Percentiles rank a stretch among this genome's conserved stretches.
phyloP scores from a whole-genome alignment of 2,113 vertebrate species.

The Tiliqua scincoides region DNA sequence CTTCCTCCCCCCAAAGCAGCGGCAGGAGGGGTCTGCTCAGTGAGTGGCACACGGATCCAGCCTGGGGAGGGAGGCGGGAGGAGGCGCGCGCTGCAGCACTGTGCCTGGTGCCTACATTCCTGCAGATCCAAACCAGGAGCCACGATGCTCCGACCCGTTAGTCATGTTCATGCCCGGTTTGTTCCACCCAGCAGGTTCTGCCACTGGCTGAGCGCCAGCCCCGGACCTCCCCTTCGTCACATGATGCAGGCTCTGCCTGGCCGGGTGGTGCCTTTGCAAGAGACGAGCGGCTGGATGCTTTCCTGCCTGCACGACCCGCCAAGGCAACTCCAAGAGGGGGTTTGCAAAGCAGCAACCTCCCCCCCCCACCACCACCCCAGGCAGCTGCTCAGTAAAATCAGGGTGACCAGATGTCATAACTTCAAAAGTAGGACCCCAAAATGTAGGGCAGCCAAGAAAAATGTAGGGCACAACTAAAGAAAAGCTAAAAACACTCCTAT shows the following conservation, averaged over 20 bases:
- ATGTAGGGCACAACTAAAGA: no score
- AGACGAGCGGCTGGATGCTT: not conserved
- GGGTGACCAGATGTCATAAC: no score
- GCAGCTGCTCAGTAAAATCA: rapidly evolving
- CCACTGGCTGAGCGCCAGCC: constrained; percentile 70
- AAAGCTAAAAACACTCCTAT: no score
- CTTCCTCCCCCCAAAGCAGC: constrained; percentile 71
- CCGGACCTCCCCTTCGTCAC: constrained; percentile 73
- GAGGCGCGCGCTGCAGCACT: constrained; percentile 64
- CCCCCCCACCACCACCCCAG: no score
- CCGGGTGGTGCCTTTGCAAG: not conserved
- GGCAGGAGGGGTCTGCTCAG: constrained; percentile 68
- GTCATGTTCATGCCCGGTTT: constrained; percentile 58
- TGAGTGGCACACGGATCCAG: constrained; percentile 68
- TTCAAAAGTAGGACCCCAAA: no score
- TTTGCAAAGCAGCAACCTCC: no score
- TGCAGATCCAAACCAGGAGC: constrained; percentile 68
- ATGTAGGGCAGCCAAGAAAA: no score
- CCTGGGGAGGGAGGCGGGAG: constrained; percentile 61
- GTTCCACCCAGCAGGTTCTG: constrained; percentile 72
- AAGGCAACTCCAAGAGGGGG: no score
- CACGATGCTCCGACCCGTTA: constrained; percentile 63
- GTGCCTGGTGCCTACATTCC: constrained; percentile 71
- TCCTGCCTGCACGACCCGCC: rapidly evolving
- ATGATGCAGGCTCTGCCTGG: constrained; percentile 56